Conservation (phyloP, 1,140 invertebrate species). For the Drosophila serrata region DNA sequence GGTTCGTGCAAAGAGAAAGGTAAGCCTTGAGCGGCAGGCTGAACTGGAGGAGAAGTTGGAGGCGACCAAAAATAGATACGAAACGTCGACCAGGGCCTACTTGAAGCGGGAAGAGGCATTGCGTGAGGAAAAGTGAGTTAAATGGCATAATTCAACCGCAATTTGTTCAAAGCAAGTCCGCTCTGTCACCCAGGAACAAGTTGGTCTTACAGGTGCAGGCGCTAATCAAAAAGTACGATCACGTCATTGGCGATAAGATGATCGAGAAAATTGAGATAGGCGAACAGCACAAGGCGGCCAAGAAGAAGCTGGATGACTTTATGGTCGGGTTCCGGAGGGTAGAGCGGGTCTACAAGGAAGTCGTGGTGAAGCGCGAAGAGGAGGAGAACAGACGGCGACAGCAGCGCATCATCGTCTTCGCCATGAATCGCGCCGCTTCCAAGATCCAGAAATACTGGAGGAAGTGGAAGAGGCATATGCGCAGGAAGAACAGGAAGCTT, state of each 20-base stretch:
- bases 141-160: not conserved
- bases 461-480: slow-evolving; percentile 45
- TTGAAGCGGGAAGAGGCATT: slow-evolving; percentile 9
- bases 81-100: not conserved
- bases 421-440: slow-evolving; percentile 59
- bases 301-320: slow-evolving; percentile 28
- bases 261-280: slow-evolving; percentile 44
- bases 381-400: slow-evolving; percentile 21
- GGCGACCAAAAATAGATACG: not conserved
- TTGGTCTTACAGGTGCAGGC: slow-evolving; percentile 50
- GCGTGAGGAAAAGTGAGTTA: slow-evolving; percentile 61
- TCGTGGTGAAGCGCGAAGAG: slow-evolving; percentile 59
- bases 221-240: slow-evolving; percentile 61
- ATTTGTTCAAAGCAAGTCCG: not conserved
- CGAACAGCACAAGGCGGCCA: slow-evolving; percentile 19
- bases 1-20: slow-evolving; percentile 31
- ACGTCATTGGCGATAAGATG: slow-evolving; percentile 49
- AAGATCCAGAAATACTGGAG: slow-evolving; percentile 69
- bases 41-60: slow-evolving; percentile 34
- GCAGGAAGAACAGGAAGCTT: slow-evolving; percentile 26
- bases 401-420: slow-evolving; percentile 27
- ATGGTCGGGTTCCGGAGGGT: slow-evolving; percentile 34
- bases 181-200: slow-evolving; percentile 42
- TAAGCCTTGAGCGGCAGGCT: slow-evolving; percentile 33
- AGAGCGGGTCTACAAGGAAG: slow-evolving; percentile 44